Evolutionary conservation across 1,140 invertebrate species (phyloP).

Genomic region (Zelostemma sp.): DNA sequence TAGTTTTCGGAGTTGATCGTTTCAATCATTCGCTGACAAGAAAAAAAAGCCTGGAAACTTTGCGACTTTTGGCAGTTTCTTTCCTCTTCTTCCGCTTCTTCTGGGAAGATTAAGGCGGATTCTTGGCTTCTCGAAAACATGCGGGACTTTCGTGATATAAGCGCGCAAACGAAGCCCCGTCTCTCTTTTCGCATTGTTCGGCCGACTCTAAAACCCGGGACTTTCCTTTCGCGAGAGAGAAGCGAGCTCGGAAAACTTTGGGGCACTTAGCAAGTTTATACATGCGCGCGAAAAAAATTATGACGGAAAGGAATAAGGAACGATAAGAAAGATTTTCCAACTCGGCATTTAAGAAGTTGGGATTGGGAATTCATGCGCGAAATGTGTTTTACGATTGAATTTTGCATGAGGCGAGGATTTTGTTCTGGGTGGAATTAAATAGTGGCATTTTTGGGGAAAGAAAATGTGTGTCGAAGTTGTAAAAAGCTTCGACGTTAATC

Average conservation of each 20-base stretch:
- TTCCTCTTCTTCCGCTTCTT: neutral
- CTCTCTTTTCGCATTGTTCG: constrained; percentile 27
- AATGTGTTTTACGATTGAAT: neutral
- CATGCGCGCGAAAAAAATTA: constrained; percentile 18
- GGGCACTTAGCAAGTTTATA: constrained; percentile 23
- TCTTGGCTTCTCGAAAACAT: constrained; percentile 25
- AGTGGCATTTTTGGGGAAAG: neutral
- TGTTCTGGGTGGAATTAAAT: neutral
- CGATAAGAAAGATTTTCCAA: constrained; percentile 1
- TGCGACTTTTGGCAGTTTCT: constrained; percentile 14
- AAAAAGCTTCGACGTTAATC: constrained; percentile 24
- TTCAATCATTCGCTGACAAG: constrained; percentile 1
- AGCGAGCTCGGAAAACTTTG: constrained; percentile 9
- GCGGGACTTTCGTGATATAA: constrained; percentile 12
- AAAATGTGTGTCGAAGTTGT: neutral
- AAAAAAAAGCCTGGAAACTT: constrained; percentile 18
- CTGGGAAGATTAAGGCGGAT: constrained; percentile 38
- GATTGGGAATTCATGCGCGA: constrained; percentile 3
- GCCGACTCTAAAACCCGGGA: constrained; percentile 13
- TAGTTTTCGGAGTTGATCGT: constrained; percentile 28
- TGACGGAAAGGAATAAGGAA: constrained; percentile 8
- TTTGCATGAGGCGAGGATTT: neutral
- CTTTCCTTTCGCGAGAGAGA: constrained; percentile 18
- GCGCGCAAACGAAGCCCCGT: constrained; percentile 20
- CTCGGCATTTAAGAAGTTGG: constrained; percentile 1